Evolutionary conservation across 1,140 invertebrate species (phyloP), one percentile per base, ranked within the genome.

Genomic region (Belonocnema kinseyi): DNA sequence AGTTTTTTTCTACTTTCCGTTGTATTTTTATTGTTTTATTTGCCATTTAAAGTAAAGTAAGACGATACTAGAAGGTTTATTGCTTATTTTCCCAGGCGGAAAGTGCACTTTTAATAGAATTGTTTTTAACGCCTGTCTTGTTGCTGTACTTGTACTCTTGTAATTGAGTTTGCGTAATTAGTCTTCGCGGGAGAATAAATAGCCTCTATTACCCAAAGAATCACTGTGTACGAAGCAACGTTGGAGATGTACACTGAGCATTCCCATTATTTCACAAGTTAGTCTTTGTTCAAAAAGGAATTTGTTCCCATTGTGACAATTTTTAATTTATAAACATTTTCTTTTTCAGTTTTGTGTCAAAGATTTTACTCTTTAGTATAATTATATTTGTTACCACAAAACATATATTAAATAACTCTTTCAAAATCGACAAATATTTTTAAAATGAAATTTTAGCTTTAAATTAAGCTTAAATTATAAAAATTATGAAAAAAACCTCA

Each of bases 61-160:
- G 26, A 33, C 14, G 61, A 66, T 16, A 40, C 26, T 66, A 33
- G 40, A 40, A 40, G 33, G 61, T 66, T 66, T 66, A 66, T 66
- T 66, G 61, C 26, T n/a, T 66, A 66, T 66, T 66, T 66, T 66
- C 61, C 14, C 61, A 40, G 40, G 61, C 61, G 61, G 61, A 66
- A 33, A 66, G 61, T 66, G 40, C 33, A 66, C 61, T 66, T 66
- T 66, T 66, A 66, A 66, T 66, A 66, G 61, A 66, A 66, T 66
- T 66, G 61, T 66, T 66, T 66, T 66, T 66, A 66, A 66, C 61
- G 61, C 61, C 61, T 66, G 61, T 66, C 61, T 66, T 66, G 61
- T 66, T 66, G 61, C 26, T 40, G 61, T 66, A 66, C 61, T 66
- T 66, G 61, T 66, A 66, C 33, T 66, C 61, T 40, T 66, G 61